Evolutionary conservation across 2,797 vertebrate genomes (phyloP).

Genomic region (Schizopygopsis malacanthus): DNA sequence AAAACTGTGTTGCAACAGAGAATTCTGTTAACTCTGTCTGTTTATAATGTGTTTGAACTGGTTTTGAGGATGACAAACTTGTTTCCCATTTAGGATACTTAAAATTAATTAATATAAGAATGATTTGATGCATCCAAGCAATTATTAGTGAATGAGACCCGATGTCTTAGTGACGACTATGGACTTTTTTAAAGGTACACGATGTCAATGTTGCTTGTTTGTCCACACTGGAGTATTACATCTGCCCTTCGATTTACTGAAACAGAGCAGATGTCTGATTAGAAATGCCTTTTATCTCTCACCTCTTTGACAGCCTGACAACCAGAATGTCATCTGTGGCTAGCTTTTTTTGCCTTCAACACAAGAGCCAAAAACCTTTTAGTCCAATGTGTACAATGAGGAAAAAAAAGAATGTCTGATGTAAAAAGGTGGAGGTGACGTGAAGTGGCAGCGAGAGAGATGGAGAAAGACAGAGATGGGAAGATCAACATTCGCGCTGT

Average conservation of each 20-base stretch:
- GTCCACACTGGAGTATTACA: slow-evolving; percentile 11
- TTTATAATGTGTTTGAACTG: not conserved
- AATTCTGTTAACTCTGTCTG: not conserved
- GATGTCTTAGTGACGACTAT: not conserved
- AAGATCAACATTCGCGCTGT: slow-evolving; percentile 13
- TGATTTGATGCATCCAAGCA: not conserved
- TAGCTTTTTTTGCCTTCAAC: slow-evolving; percentile 26
- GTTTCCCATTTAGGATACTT: not conserved
- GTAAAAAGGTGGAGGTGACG: slow-evolving; percentile 55
- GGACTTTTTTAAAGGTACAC: not conserved
- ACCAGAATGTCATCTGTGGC: slow-evolving; percentile 45
- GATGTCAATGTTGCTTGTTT: not conserved
- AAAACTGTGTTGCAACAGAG: not conserved
- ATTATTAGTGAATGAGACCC: slow-evolving; percentile 2
- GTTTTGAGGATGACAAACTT: not conserved
- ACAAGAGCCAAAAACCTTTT: slow-evolving; percentile 57
- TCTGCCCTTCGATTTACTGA: slow-evolving; percentile 24
- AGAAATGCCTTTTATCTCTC: slow-evolving; percentile 50
- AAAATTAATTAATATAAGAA: not conserved
- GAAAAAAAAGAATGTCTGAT: slow-evolving; percentile 45
- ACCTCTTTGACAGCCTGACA: slow-evolving; percentile 47
- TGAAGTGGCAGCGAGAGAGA: slow-evolving; percentile 46
- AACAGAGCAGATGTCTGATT: slow-evolving; percentile 33
- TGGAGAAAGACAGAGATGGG: slow-evolving; percentile 11
- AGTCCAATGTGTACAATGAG: slow-evolving; percentile 55